Evolutionary conservation across 2,797 vertebrate species (phyloP), one percentile per base, ranked within the genome.

Genomic region (Enteromius radiatus): DNA sequence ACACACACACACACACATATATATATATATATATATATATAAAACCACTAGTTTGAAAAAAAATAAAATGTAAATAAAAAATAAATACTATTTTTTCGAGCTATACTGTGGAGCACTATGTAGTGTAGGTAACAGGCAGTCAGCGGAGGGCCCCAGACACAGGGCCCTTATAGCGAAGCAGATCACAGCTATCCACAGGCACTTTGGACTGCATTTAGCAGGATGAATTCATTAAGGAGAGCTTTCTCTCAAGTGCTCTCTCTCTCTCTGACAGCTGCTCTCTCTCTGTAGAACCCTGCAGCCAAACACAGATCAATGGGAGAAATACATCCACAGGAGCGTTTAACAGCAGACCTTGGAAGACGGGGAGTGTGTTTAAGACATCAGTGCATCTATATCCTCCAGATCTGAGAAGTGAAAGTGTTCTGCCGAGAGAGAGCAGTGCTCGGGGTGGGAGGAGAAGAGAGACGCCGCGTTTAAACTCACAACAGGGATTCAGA

Each of bases 241-340:
- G 56, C 64, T 28, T 73, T 79, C 61, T 67, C 79, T 45, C 83
- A 75, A 59, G 84, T 69, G 76, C 88, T 87, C 88, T 91, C 90
- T 91, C 90, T 92, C 93, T 92, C n/a, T n/a, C n/a, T n/a, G 92
- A 91, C 92, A 94, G 93, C 93, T 92, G 92, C 93, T 93, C 92
- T 92, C 92, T 92, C 92, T 92, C 86, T 91, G 63, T 56, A 74
- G 73, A 81, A 75, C 92, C 94, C 94, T 93, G 91, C 91, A 94
- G 95, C 93, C 94, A 95, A 89, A 94, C 91, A 91, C 91, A 93
- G 94, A 95, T 95, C 94, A 94, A 94, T 95, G 92, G 91, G 88
- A 93, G 90, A 93, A 95, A 93, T 90, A 92, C 92, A 94, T 94
- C 93, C 93, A 94, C 94, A 93, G 93, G 91, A 95, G 93, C 91